Evolutionary conservation across 1,140 invertebrate species (phyloP), one percentile per base, ranked within the genome.

Genomic region (Drosophila ficusphila): DNA sequence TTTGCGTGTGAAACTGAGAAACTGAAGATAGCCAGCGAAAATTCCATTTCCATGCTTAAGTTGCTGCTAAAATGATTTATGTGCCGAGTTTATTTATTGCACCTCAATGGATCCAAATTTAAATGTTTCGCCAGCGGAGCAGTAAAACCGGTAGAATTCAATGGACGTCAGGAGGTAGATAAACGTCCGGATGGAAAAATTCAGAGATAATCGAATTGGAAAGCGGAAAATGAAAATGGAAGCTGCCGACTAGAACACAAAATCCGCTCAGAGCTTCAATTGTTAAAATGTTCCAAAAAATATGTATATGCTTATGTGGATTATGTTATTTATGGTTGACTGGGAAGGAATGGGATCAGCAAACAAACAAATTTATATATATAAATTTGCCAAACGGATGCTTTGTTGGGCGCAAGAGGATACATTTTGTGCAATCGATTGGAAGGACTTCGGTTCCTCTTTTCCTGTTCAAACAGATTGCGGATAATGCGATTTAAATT

Each of bases 61-160:
- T 75, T 79, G 54, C 41, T 47, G 70, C 31, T 62, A 38, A 79
- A 79, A 79, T 79, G 76, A 79, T 79, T 79, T 79, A 79, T 79
- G 76, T 41, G 56, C 56, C 70, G 41, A 70, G 54, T 75, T 79
- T 79, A 79, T 79, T 79, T 79, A 79, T 79, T 56, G 76, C 76
- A 75, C 76, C 76, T 79, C 64, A 58, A 79, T 79, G 76, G 76
- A 79, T 79, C 31, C 58, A 60, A 68, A 79, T 79, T 79, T 58
- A 70, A 75, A 79, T 79, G 71, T 74, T 62, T 68, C 16, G 36
- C 27, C 16, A 31, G 31, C 7, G 23, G 11, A 46, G 7, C 39
- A n/a, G 62, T 31, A 46, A 48, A 56, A 31, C 14, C 34, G 19
- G 9, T 19, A n/a, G 36, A 51, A 76, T 36, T 54, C 25, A 49